These are phyloP conservation scores for Camelus dromedarius DNA, from an alignment of 2,113 vertebrate genomes.

Conservation along the genomic window DNA sequence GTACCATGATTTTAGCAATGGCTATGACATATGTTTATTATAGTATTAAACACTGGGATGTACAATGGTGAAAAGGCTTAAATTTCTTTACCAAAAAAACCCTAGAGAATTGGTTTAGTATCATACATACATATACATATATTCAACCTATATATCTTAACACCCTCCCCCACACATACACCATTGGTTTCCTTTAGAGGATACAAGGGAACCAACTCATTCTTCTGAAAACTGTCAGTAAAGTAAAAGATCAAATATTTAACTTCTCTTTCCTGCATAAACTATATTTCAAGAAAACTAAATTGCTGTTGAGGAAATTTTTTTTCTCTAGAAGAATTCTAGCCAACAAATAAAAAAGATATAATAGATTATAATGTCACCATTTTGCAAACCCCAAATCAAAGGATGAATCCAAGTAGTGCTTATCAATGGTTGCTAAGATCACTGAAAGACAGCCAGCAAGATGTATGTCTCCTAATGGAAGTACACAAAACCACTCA, in stretches of 20 bases:
- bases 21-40: not conserved
- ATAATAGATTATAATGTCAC: not conserved
- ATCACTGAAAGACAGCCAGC: not conserved
- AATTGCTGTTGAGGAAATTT: not conserved
- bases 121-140: not conserved
- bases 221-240: conserved; percentile 11
- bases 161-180: not conserved
- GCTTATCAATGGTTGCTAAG: not conserved
- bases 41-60: not conserved
- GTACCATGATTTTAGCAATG: conserved; percentile 11
- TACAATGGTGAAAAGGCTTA: not conserved
- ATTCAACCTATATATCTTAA: not conserved
- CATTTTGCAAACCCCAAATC: not conserved
- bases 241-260: conserved; percentile 14
- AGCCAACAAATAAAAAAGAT: not conserved
- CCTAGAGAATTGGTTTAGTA: not conserved
- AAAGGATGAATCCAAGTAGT: not conserved
- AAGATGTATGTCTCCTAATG: not conserved
- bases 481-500: not conserved
- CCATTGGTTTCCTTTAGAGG: not conserved
- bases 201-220: not conserved
- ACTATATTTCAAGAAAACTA: conserved; percentile 27
- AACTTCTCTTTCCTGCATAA: not conserved
- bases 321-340: not conserved
- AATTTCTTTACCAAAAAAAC: not conserved